Evolutionary conservation across 2,888 invertebrate species (phyloP).

Genomic region (Bruchidius siliquastri): DNA sequence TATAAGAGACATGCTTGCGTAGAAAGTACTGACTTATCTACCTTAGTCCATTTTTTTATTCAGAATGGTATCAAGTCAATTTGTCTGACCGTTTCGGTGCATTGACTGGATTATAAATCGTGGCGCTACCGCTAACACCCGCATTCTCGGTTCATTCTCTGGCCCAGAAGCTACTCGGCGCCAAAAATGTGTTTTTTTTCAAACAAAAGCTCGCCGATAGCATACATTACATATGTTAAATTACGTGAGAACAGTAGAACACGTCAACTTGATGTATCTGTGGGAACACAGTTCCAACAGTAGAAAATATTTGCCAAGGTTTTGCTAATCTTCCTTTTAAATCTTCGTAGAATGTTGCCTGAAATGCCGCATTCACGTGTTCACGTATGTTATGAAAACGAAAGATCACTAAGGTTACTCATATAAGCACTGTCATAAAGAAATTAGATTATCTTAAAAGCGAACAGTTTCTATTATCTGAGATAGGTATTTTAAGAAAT

Average conservation of each 20-base stretch:
- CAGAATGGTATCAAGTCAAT: no score
- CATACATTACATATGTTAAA: background rate
- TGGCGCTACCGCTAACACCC: background rate
- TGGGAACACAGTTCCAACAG: background rate
- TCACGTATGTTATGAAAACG: background rate
- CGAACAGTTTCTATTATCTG: no score
- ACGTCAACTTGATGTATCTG: background rate
- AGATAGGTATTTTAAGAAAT: no score
- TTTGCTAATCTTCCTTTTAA: background rate
- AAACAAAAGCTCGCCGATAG: background rate
- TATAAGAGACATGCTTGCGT: no score
- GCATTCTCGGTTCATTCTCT: background rate
- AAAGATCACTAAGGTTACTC: background rate
- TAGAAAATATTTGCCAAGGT: background rate
- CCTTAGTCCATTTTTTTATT: no score
- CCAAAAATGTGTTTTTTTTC: background rate
- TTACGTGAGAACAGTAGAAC: background rate
- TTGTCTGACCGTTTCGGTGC: no score
- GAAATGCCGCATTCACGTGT: background rate
- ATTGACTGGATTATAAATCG: background rate
- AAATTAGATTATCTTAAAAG: background rate
- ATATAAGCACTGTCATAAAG: background rate
- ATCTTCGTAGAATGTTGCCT: background rate
- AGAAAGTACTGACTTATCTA: no score
- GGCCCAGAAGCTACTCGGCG: background rate